Percentiles rank a stretch among this genome's conserved stretches.
Evolutionary conservation across 2,113 vertebrate genomes (phyloP).

Genomic region (Rattus rattus): DNA sequence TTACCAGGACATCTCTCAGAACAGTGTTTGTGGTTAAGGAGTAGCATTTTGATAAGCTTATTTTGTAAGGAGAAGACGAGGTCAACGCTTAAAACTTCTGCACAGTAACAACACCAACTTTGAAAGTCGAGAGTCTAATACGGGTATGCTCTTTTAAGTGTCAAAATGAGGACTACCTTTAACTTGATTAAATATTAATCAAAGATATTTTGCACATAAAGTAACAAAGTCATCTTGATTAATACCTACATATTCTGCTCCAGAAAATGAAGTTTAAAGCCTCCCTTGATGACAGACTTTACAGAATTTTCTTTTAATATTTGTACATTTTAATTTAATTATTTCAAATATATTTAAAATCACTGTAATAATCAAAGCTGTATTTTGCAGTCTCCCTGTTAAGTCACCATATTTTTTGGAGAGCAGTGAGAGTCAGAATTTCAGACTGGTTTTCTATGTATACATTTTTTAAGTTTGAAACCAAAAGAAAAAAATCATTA

Average conservation of each 20-base stretch:
- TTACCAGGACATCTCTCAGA: neutral
- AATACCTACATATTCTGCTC: conserved; percentile 3
- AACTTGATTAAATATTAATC: conserved; percentile 48
- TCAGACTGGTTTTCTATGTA: neutral
- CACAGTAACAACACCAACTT: neutral
- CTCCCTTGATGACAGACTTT: neutral
- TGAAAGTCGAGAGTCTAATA: neutral
- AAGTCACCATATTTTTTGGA: neutral
- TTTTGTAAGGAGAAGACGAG: neutral
- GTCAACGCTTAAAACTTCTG: neutral
- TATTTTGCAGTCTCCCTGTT: neutral
- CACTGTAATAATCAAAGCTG: neutral
- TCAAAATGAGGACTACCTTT: conserved; percentile 8
- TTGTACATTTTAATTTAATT: neutral
- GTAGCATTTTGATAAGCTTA: neutral
- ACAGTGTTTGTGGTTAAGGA: neutral
- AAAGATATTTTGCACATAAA: conserved; percentile 8
- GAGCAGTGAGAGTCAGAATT: neutral
- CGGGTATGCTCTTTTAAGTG: neutral
- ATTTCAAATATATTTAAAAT: conserved; percentile 38
- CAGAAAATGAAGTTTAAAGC: neutral
- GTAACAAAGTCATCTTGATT: neutral
- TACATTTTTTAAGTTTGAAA: conserved; percentile 24
- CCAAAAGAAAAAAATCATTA: neutral
- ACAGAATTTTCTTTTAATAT: conserved; percentile 49